These are phyloP conservation scores for Beaufortia kweichowensis DNA, from an alignment of 2,113 vertebrate species.

Conservation along the genomic window DNA sequence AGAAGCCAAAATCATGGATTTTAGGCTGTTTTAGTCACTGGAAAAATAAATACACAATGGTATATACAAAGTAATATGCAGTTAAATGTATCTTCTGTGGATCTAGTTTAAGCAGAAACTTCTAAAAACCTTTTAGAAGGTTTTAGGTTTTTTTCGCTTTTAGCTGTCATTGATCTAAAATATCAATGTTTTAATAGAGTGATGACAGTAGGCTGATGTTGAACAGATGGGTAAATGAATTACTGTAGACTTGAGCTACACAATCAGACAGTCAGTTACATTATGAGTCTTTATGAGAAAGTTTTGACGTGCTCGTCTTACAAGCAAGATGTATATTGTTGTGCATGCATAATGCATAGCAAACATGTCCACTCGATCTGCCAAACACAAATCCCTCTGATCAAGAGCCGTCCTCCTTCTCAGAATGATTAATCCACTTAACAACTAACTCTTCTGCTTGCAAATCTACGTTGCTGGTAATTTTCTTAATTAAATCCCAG, in stretches of 20 bases:
- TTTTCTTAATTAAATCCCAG: conserved; percentile 61
- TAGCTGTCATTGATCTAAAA: background rate
- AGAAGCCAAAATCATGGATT: conserved; percentile 15
- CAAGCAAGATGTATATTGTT: background rate
- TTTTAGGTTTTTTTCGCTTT: too few relatives aligned
- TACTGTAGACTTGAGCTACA: conserved; percentile 12
- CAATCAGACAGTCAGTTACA: conserved; percentile 11
- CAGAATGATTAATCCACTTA: conserved; percentile 60
- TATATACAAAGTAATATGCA: background rate
- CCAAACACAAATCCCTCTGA: conserved; percentile 30
- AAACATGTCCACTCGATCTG: conserved; percentile 16
- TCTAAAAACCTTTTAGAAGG: background rate
- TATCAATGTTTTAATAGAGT: background rate
- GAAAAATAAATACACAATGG: conserved; percentile 2
- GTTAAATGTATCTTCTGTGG: too few relatives aligned
- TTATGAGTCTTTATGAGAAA: background rate
- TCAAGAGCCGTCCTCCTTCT: conserved; percentile 40
- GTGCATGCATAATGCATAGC: background rate
- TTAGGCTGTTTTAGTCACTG: background rate
- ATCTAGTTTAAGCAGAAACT: conserved; percentile 11
- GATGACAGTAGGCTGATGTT: conserved; percentile 3
- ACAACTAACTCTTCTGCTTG: conserved; percentile 17
- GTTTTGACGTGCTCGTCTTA: background rate
- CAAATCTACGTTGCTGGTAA: conserved; percentile 41
- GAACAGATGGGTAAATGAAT: conserved; percentile 29